Conservation (phyloP, 2,113 vertebrate species). For the Rhinopomastus cyanomelas region DNA sequence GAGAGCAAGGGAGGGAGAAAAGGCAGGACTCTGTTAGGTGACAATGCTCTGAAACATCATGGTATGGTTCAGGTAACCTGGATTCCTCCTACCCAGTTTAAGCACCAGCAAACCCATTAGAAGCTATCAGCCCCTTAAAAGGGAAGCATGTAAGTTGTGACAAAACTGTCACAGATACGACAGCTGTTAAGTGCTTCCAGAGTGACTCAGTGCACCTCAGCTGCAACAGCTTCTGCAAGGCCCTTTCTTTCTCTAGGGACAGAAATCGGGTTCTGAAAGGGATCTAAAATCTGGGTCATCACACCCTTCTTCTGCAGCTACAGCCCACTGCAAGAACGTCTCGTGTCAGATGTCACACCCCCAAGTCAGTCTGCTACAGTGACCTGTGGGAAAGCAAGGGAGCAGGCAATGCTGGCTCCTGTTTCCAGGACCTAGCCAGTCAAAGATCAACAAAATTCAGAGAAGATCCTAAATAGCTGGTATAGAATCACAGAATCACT, state of each 20-base stretch:
- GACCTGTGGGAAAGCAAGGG: neutral
- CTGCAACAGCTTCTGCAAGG: neutral
- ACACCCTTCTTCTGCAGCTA: neutral
- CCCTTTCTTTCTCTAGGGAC: neutral
- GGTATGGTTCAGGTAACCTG: neutral
- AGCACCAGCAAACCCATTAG: constrained; percentile 24
- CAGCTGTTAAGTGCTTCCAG: neutral
- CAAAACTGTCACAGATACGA: neutral
- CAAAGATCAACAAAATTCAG: neutral
- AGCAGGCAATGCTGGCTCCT: neutral
- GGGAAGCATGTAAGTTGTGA: neutral
- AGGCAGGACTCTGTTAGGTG: constrained; percentile 27
- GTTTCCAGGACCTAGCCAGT: neutral
- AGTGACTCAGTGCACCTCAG: neutral
- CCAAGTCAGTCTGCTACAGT: neutral
- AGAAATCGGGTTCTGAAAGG: neutral
- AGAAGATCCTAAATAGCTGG: neutral
- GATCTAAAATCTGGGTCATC: neutral
- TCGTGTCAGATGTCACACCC: neutral
- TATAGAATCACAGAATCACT: no score
- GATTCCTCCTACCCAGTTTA: constrained; percentile 19
- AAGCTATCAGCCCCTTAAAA: constrained; percentile 6
- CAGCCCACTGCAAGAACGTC: neutral
- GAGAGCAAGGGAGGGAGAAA: neutral
- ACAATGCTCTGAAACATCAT: neutral